Base-by-base conservation (phyloP, 2,888 invertebrate species). In the Pollenia griseotomentosa region DNA sequence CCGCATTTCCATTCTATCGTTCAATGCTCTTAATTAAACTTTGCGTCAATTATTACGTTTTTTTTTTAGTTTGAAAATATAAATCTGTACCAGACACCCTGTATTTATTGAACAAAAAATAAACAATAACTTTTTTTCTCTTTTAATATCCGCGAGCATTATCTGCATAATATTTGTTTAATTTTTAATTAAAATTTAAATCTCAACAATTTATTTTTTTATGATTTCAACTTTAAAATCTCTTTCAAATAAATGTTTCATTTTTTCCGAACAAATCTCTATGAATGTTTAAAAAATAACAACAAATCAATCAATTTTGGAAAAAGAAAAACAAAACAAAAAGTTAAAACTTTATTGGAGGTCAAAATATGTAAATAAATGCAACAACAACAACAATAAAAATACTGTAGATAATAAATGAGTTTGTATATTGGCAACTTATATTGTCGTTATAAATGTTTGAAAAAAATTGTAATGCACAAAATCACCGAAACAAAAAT, bases 401-500 rank as follows among this genome's bases (percentile, higher is more conserved):
- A 48, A 79, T 70, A n/a, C 48, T 23, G 14, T 14, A 65, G 63
- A 70, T 57, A 83, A 83, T 57, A 78, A 78, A 78, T 83, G 71
- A 65, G 71, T 73, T 84, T 73, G 73, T 61, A 40, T 68, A 23
- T 63, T 46, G 61, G 23, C 19, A 61, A 79, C 40, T 80, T 80
- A 75, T 74, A 80, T 55, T 75, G 79, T 80, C 79, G 84, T 74
- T 84, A 80, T 46, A 80, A 85, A 68, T 79, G 63, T 33, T 68
- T 51, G 44, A 74, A 80, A 42, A 65, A 19, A 33, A 51, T 57
- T 40, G 57, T 71, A 57, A 57, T 59, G 10, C 48, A 68, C 53
- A 74, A 84, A 84, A 85, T 79, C 68, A 46, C 68, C 48, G 2
- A 70, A 80, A 80, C 73, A 74, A 84, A 82, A 79, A 79, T 70